Conservation (phyloP, 37 sponge, comb jelly and placozoan species). For the Beroe ovata region DNA sequence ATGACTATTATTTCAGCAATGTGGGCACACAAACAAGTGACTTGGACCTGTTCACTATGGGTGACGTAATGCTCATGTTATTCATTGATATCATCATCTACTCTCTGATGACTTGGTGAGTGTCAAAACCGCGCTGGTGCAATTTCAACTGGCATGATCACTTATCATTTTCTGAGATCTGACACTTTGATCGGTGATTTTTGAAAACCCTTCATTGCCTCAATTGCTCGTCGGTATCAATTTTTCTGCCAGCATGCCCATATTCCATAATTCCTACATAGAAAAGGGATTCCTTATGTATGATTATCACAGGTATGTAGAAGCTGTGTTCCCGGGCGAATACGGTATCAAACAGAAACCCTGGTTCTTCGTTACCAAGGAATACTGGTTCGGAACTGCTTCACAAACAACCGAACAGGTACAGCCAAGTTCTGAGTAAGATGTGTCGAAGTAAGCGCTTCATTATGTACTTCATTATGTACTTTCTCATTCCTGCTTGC, state of each 20-base stretch:
- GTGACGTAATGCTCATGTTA: conserved; percentile 78
- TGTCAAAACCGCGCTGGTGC: not conserved
- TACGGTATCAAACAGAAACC: conserved; percentile 89
- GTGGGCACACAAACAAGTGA: conserved; percentile 70
- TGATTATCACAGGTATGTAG: conserved; percentile 92
- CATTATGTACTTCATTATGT: too few species aligned
- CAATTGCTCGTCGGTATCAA: too few species aligned
- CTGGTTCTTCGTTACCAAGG: conserved; percentile 80
- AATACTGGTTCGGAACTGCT: conserved; percentile 79
- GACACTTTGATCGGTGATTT: too few species aligned
- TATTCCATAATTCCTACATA: too few species aligned
- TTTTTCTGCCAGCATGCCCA: too few species aligned
- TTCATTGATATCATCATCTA: conserved; percentile 79
- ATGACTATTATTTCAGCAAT: too few species aligned
- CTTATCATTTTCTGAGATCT: too few species aligned
- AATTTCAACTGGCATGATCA: not conserved
- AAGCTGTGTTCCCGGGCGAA: conserved; percentile 87
- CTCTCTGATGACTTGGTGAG: conserved; percentile 85
- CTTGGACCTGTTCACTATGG: conserved; percentile 79
- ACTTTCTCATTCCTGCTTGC: too few species aligned
- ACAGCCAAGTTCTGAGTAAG: too few species aligned
- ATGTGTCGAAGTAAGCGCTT: too few species aligned
- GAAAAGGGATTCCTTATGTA: too few species aligned
- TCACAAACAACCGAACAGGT: not conserved
- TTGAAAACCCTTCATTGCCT: too few species aligned